phyloP scores from a whole-genome alignment of 1,140 invertebrate species.

The Onthophagus taurus region DNA sequence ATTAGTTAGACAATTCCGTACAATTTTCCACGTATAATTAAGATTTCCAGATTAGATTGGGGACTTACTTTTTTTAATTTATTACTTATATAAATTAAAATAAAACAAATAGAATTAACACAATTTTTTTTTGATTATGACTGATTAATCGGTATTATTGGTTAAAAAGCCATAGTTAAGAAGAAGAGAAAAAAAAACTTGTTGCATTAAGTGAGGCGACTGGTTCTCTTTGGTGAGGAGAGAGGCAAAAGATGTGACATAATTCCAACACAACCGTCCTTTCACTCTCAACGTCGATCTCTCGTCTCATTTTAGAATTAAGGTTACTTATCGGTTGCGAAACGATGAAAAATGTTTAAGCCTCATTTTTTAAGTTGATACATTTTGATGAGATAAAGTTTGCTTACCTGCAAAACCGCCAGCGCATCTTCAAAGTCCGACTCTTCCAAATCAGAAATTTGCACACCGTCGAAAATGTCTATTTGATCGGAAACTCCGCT shows the following conservation, averaged over 20 bases:
- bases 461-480: constrained; percentile 27
- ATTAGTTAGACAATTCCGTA: too few relatives aligned
- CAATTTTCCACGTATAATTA: too few relatives aligned
- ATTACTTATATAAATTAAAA: too few relatives aligned
- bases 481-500: constrained; percentile 30
- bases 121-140: too few relatives aligned
- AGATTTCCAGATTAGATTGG: too few relatives aligned
- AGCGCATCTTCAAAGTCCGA: constrained; percentile 16
- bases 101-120: too few relatives aligned
- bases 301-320: background rate
- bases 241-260: too few relatives aligned
- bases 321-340: background rate
- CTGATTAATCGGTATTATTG: too few relatives aligned
- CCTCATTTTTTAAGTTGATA: background rate
- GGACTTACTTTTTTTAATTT: too few relatives aligned
- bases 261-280: background rate
- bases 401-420: constrained; percentile 27
- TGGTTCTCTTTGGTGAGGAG: background rate
- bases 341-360: background rate
- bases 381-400: too few relatives aligned
- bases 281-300: background rate
- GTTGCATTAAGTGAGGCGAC: background rate
- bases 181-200: too few relatives aligned
- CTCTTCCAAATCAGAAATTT: constrained; percentile 35
- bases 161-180: too few relatives aligned